These are phyloP conservation scores for Microplitis manilae DNA, from an alignment of 2,888 invertebrate species.

Conservation along the genomic window DNA sequence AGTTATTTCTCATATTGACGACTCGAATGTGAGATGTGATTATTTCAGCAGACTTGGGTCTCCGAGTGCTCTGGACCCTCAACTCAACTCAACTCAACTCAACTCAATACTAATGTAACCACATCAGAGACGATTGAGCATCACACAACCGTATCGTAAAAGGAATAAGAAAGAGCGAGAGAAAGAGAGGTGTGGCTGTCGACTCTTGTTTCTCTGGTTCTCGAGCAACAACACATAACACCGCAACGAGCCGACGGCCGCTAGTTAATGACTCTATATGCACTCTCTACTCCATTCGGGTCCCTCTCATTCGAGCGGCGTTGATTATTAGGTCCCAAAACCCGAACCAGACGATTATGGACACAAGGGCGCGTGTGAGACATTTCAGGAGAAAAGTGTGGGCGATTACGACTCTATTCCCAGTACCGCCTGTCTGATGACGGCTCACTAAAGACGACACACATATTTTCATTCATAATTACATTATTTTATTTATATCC, in stretches of 20 bases:
- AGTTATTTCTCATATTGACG: conserved; percentile 16
- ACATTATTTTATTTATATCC: no score
- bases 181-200: conserved; percentile 40
- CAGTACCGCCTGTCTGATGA: neutral
- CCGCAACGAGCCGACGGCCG: conserved; percentile 58
- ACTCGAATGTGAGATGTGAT: conserved; percentile 8
- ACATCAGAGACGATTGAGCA: conserved; percentile 26
- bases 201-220: neutral
- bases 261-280: conserved; percentile 66
- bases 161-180: conserved; percentile 40
- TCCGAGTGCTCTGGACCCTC: no score
- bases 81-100: no score
- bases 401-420: conserved; percentile 18
- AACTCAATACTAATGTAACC: neutral
- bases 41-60: neutral
- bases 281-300: conserved; percentile 51
- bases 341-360: conserved; percentile 13
- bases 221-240: conserved; percentile 47
- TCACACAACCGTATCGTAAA: conserved; percentile 28
- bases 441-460: neutral
- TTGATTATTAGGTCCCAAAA: conserved; percentile 34
- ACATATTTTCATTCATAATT: neutral
- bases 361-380: conserved; percentile 40
- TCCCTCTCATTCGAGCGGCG: conserved; percentile 1
- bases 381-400: conserved; percentile 16